Evolutionary conservation across 2,888 invertebrate species (phyloP).

Genomic region (Leptopilina myrica): DNA sequence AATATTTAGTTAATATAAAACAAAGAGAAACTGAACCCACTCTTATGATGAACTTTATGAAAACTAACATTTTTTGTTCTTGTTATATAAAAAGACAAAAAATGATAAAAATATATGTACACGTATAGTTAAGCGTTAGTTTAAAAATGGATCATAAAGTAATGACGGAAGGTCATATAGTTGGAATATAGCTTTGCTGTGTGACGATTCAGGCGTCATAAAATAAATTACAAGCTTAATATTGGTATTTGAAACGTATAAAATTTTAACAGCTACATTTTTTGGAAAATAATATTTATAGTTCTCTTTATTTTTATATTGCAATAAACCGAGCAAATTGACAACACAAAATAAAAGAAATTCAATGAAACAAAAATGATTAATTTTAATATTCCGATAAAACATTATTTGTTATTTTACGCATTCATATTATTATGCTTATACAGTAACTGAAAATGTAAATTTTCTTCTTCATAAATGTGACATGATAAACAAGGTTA

Average conservation of each 20-base stretch:
- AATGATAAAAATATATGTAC: not conserved
- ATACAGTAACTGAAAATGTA: too few species aligned
- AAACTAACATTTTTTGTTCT: too few species aligned
- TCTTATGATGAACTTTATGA: too few species aligned
- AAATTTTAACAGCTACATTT: conserved; percentile 3
- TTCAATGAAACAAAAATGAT: not conserved
- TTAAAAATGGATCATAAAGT: conserved; percentile 6
- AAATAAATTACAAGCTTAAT: conserved; percentile 22
- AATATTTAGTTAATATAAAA: too few species aligned
- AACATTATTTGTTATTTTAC: too few species aligned
- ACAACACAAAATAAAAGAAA: not conserved
- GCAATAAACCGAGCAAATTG: not conserved
- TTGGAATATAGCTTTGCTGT: not conserved
- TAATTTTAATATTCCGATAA: too few species aligned
- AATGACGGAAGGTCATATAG: conserved; percentile 4
- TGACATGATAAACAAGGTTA: conserved; percentile 14
- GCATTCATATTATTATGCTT: too few species aligned
- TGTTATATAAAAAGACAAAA: too few species aligned
- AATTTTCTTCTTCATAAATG: not conserved
- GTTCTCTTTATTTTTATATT: not conserved
- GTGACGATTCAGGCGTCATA: not conserved
- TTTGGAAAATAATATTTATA: conserved; percentile 10
- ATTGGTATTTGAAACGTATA: conserved; percentile 12
- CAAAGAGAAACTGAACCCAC: too few species aligned
- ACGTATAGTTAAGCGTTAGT: not conserved